phyloP scores from a whole-genome alignment of 2,113 vertebrate species.

The Misgurnus mizolepis region DNA sequence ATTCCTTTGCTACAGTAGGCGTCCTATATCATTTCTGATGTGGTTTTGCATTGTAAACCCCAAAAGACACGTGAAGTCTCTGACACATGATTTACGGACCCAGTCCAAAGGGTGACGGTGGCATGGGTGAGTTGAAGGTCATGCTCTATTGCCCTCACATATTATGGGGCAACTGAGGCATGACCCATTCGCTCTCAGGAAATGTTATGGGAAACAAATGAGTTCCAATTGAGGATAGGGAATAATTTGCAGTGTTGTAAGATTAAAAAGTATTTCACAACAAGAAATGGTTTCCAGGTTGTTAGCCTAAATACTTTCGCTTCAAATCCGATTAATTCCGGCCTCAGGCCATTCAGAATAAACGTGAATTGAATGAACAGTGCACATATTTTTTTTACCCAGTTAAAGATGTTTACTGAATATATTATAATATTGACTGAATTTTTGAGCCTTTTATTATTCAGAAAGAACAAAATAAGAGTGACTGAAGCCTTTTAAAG shows the following conservation, averaged over 20 bases:
- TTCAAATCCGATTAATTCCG: too few species aligned
- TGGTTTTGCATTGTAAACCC: background rate
- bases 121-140: conserved; percentile 42
- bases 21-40: conserved; percentile 26
- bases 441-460: too few species aligned
- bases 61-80: background rate
- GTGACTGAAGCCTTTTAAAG: too few species aligned
- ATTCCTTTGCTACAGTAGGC: conserved; percentile 28
- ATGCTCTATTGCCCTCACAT: conserved; percentile 49
- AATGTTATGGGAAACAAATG: conserved; percentile 44
- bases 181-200: conserved; percentile 49
- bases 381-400: too few species aligned
- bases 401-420: too few species aligned
- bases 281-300: conserved; percentile 68
- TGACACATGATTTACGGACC: conserved; percentile 28
- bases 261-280: conserved; percentile 59
- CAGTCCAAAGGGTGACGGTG: conserved; percentile 31
- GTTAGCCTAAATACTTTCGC: conserved; percentile 56
- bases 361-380: too few species aligned
- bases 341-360: too few species aligned
- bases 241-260: conserved; percentile 48
- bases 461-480: too few species aligned
- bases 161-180: conserved; percentile 42
- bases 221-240: conserved; percentile 45
- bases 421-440: too few species aligned